Base-by-base conservation (phyloP, 2,888 invertebrate genomes). In the Cremastobaeus sp. region DNA sequence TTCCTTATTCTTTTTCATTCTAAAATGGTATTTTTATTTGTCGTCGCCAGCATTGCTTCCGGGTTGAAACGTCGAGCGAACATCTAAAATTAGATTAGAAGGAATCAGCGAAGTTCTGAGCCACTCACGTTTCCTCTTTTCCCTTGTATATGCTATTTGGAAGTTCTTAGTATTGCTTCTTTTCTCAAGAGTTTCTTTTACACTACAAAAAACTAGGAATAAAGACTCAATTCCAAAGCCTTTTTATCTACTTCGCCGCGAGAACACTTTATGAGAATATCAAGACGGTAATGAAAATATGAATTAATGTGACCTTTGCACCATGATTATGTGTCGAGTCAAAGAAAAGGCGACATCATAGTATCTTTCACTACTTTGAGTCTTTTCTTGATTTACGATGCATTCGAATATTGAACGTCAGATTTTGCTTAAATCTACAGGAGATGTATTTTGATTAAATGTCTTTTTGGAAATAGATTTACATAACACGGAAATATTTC, bases 21-120 rank as follows among this genome's bases (percentile, higher is more conserved):
- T 37, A 55, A 70, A 62, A 55, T 32, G 30, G 52, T 39, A 62
- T 70, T 66, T 75, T 74, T 60, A 69, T 60, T 70, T 70, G 55
- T 54, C 64, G 66, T 57, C 57, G 55, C 68, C 77, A 75, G 72
- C 60, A 78, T 72, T 68, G 62, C 69, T 74, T 47, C 68, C 64
- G 59, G 76, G 77, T 74, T 43, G 73, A 77, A 79, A 75, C 76
- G 75, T 78, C 79, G 77, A 76, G 78, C 70, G 64, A 78, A 76
- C 60, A 59, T 64, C 62, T 62, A 76, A 78, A 83, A 82, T 83
- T 80, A 82, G 78, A 81, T 82, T 78, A 80, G 75, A 79, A 65
- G 76, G 69, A 80, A 81, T 81, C 81, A 79, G 73, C 74, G 65
- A 73, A 64, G 74, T 69, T 71, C 64, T 60, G 43, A 17, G 34